Percentiles rank a stretch among this genome's conserved stretches.
These are phyloP conservation scores for Pogoniulus pusillus DNA, from an alignment of 2,797 vertebrate genomes.

Conservation along the genomic window DNA sequence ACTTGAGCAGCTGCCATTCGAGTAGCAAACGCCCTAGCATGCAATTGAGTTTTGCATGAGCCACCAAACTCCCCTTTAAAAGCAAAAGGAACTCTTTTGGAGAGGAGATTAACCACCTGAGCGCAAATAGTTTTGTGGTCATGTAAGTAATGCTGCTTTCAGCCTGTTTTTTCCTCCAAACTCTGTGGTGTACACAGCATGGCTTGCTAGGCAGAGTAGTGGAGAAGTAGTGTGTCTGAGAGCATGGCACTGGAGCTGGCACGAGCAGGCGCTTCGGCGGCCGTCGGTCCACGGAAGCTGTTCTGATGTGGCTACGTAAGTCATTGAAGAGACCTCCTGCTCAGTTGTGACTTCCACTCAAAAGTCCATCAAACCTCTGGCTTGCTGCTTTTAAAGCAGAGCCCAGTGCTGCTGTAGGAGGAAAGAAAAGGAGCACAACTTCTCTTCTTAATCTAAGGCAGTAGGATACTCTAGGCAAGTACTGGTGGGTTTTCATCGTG, in stretches of 20 bases:
- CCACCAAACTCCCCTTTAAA: neutral
- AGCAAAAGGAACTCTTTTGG: neutral
- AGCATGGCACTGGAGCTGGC: neutral
- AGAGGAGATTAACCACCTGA: neutral
- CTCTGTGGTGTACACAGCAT: neutral
- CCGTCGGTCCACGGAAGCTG: constrained; percentile 24
- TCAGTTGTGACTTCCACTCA: neutral
- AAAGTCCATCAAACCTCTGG: neutral
- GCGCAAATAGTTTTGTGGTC: constrained; percentile 10
- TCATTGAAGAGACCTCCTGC: neutral
- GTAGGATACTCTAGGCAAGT: neutral
- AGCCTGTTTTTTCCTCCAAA: neutral
- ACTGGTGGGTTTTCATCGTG: neutral
- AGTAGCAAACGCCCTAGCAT: constrained; percentile 34
- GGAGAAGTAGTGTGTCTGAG: constrained; percentile 11
- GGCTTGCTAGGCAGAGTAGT: constrained; percentile 41
- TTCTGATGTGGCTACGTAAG: neutral
- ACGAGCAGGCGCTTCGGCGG: neutral
- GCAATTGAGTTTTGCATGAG: constrained; percentile 73
- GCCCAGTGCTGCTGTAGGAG: constrained; percentile 16
- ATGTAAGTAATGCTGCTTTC: constrained; percentile 39
- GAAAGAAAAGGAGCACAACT: constrained; percentile 35
- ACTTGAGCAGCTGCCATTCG: too few species aligned
- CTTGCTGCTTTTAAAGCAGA: constrained; percentile 46
- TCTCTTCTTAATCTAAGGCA: neutral